A percentile compares a stretch with the other conserved stretches of the same genome.
These are phyloP conservation scores for Liposcelis brunnea DNA, from an alignment of 2,888 invertebrate species.

Conservation along the genomic window DNA sequence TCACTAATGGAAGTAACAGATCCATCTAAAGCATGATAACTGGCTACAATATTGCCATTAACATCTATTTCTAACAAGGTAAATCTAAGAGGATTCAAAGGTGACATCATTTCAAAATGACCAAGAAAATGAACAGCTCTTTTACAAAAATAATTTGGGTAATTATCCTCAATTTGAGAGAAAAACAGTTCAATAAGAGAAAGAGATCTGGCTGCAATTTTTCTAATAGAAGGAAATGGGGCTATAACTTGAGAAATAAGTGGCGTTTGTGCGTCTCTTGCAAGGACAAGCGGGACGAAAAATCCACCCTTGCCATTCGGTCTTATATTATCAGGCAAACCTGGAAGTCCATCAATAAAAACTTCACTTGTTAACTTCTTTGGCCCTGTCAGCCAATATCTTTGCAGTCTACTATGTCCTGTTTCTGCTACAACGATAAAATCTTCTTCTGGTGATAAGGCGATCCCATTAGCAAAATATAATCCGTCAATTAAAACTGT, in stretches of 20 bases:
- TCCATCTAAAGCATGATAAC: constrained; percentile 43
- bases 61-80: constrained; percentile 49
- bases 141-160: constrained; percentile 42
- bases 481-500: constrained; percentile 57
- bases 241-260: constrained; percentile 33
- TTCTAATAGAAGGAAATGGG: constrained; percentile 44
- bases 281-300: constrained; percentile 39
- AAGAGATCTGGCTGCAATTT: constrained; percentile 42
- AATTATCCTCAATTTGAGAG: constrained; percentile 39
- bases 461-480: constrained; percentile 78
- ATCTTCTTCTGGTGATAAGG: constrained; percentile 60
- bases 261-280: constrained; percentile 40
- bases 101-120: constrained; percentile 35
- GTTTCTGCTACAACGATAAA: constrained; percentile 69
- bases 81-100: constrained; percentile 28
- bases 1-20: constrained; percentile 40
- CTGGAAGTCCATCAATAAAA: constrained; percentile 68
- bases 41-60: constrained; percentile 52
- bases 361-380: constrained; percentile 63
- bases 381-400: constrained; percentile 60
- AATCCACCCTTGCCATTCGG: constrained; percentile 44
- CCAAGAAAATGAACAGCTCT: constrained; percentile 30
- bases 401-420: constrained; percentile 41
- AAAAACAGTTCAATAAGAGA: constrained; percentile 42
- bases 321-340: constrained; percentile 42